A percentile compares a stretch with the other conserved stretches of the same genome.
These are phyloP conservation scores for Caenorhabditis japonica DNA, from an alignment of 2,888 invertebrate species.

Conservation along the genomic window DNA sequence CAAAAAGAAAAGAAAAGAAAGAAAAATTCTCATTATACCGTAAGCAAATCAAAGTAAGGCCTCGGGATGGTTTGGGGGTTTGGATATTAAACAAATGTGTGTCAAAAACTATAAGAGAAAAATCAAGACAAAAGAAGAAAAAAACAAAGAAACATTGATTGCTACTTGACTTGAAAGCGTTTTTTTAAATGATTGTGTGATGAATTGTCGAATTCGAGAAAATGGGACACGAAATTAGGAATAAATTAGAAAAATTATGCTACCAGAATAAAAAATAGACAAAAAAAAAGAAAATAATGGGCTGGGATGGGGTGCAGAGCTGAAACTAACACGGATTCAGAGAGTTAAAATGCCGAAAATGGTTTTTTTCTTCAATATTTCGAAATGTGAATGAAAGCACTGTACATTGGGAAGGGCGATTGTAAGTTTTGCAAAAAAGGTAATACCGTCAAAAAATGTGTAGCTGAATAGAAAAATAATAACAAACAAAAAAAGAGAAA, in stretches of 20 bases:
- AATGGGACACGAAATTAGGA: neutral
- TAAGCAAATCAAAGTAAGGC: conserved; percentile 55
- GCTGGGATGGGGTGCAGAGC: conserved; percentile 2
- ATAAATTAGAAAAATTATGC: conserved; percentile 19
- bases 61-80: conserved; percentile 27
- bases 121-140: neutral
- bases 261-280: conserved; percentile 21
- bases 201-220: neutral
- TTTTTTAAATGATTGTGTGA: too few relatives aligned
- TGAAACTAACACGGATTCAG: conserved; percentile 9
- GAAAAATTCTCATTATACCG: too few relatives aligned
- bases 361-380: neutral
- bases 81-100: neutral
- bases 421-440: conserved; percentile 4
- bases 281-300: conserved; percentile 5
- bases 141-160: neutral
- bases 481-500: neutral
- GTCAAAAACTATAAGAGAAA: conserved; percentile 1
- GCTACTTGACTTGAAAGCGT: conserved; percentile 8
- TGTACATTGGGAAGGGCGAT: conserved; percentile 30
- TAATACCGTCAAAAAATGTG: conserved; percentile 49
- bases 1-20: too few relatives aligned
- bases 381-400: conserved; percentile 35
- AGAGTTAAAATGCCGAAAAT: conserved; percentile 24
- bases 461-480: conserved; percentile 6